A percentile compares a stretch with the other conserved stretches of the same genome.
phyloP scores from a whole-genome alignment of 2,888 invertebrate genomes.

The Idaea biselata region DNA sequence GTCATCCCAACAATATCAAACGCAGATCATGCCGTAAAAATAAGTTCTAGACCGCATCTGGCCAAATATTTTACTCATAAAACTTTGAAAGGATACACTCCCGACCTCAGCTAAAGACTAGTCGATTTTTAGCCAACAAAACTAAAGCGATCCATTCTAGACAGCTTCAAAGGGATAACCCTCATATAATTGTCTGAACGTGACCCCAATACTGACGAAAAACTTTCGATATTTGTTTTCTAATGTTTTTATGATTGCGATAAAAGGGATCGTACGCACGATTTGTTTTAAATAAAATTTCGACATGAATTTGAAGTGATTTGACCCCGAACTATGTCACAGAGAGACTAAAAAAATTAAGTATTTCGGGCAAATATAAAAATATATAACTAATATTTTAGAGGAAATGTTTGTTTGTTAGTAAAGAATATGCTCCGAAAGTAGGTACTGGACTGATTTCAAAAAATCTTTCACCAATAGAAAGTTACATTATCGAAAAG shows the following conservation, averaged over 20 bases:
- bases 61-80: conserved; percentile 27
- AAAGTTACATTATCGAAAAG: too few relatives aligned
- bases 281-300: conserved; percentile 20
- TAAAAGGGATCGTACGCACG: conserved; percentile 30
- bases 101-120: conserved; percentile 24
- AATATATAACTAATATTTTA: too few relatives aligned
- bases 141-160: conserved; percentile 22
- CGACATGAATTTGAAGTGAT: too few relatives aligned
- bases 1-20: conserved; percentile 13
- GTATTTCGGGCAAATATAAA: too few relatives aligned
- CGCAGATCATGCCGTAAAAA: conserved; percentile 22
- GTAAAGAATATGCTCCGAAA: too few relatives aligned
- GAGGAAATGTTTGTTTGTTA: too few relatives aligned
- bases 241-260: conserved; percentile 34
- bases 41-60: conserved; percentile 24
- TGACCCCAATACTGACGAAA: conserved; percentile 28
- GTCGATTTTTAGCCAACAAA: conserved; percentile 20
- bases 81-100: conserved; percentile 27
- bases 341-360: too few relatives aligned
- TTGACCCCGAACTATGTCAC: too few relatives aligned
- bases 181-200: conserved; percentile 32
- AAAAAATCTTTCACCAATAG: too few relatives aligned
- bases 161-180: conserved; percentile 27
- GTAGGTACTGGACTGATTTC: too few relatives aligned
- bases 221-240: conserved; percentile 32